Percentiles rank a stretch among this genome's conserved stretches.
These are phyloP conservation scores for Ypsolopha sequella DNA, from an alignment of 2,888 invertebrate species.

Conservation along the genomic window DNA sequence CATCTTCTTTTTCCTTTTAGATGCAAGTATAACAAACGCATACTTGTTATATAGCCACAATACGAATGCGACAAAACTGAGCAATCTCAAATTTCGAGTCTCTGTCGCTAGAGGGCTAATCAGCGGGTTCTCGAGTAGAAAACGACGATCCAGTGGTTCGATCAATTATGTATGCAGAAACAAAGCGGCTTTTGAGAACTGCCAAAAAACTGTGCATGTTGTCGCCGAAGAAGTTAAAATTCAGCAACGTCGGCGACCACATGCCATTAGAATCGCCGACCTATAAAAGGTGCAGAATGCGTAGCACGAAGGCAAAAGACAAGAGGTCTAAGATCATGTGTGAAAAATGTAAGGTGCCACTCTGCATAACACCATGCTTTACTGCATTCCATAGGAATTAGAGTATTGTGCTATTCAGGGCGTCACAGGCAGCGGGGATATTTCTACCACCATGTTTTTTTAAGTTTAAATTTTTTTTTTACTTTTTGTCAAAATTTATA, in stretches of 20 bases:
- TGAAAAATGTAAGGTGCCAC: not conserved
- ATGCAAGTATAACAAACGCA: constrained; percentile 11
- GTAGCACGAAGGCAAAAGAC: not conserved
- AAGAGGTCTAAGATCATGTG: not conserved
- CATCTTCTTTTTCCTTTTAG: constrained; percentile 11
- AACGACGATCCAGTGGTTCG: not conserved
- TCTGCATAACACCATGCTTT: not conserved
- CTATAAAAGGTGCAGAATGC: not conserved
- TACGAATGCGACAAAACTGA: not conserved
- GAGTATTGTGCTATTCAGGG: not conserved
- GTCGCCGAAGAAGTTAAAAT: constrained; percentile 7
- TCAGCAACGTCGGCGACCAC: not conserved
- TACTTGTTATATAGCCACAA: constrained; percentile 8
- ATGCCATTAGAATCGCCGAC: not conserved
- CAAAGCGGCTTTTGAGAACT: not conserved
- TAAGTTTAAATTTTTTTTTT: not conserved
- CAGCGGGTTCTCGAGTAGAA: constrained; percentile 7
- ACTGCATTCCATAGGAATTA: not conserved
- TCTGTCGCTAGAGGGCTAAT: constrained; percentile 4
- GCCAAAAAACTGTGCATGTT: not conserved
- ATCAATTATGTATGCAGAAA: not conserved
- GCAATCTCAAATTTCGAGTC: constrained; percentile 6
- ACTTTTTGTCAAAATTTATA: not conserved
- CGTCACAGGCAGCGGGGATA: not conserved
- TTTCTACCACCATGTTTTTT: not conserved